Evolutionary conservation across 1,140 invertebrate genomes (phyloP).

Genomic region (Drosophila paulistorum): DNA sequence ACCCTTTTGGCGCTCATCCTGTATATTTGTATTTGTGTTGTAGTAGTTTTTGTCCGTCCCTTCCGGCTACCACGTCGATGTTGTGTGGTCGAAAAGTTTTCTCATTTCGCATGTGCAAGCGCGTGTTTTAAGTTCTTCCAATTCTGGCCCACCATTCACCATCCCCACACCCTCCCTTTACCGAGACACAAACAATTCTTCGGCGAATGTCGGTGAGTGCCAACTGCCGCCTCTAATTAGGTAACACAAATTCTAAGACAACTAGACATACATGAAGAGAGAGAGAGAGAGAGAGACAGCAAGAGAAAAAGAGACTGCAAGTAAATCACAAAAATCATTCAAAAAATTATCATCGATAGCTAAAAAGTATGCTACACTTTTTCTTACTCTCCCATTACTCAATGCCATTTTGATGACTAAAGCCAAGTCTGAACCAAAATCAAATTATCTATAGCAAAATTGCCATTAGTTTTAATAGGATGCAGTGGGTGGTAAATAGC

Average conservation of each 20-base stretch:
- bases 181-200: neutral
- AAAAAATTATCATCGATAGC: neutral
- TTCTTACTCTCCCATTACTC: slow-evolving; percentile 28
- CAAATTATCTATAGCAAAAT: slow-evolving; percentile 74
- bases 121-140: slow-evolving; percentile 32
- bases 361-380: neutral
- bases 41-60: slow-evolving; percentile 39
- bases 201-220: neutral
- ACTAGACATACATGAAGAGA: too few relatives aligned
- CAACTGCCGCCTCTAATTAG: slow-evolving; percentile 26
- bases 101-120: slow-evolving; percentile 73
- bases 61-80: slow-evolving; percentile 50
- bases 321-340: too few relatives aligned
- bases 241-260: slow-evolving; percentile 20
- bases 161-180: neutral
- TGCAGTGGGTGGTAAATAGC: neutral
- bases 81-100: slow-evolving; percentile 80
- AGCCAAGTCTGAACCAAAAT: slow-evolving; percentile 36
- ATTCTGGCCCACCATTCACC: neutral
- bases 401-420: neutral
- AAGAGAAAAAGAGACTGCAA: too few relatives aligned
- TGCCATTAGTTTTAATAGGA: slow-evolving; percentile 80
- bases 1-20: neutral
- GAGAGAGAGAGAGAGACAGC: too few relatives aligned
- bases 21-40: slow-evolving; percentile 56